These are phyloP conservation scores for Phrynocephalus forsythii DNA, from an alignment of 2,797 vertebrate genomes.

Conservation along the genomic window DNA sequence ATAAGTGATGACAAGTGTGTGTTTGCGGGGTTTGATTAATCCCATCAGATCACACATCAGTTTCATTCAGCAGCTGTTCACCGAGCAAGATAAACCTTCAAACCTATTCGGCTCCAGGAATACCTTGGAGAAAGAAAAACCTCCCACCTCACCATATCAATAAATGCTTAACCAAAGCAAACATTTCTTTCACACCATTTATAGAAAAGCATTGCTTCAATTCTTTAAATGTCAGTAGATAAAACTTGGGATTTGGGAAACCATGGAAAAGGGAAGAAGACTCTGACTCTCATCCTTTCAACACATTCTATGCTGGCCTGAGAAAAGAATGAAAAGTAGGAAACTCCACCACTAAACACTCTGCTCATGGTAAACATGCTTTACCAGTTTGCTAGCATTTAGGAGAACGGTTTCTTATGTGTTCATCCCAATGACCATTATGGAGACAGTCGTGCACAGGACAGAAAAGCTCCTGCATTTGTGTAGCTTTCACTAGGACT, in stretches of 20 bases:
- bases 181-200: constrained; percentile 58
- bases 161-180: constrained; percentile 62
- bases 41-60: constrained; percentile 41
- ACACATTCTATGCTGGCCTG: constrained; percentile 43
- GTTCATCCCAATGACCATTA: constrained; percentile 47
- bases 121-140: constrained; percentile 50
- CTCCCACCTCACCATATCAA: constrained; percentile 44
- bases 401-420: constrained; percentile 28
- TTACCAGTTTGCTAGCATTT: constrained; percentile 46
- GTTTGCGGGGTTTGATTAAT: constrained; percentile 1
- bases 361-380: constrained; percentile 39
- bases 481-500: constrained; percentile 43
- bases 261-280: constrained; percentile 39
- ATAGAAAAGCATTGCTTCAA: constrained; percentile 53
- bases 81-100: constrained; percentile 59
- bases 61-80: constrained; percentile 72
- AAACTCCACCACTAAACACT: constrained; percentile 33
- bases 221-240: constrained; percentile 53
- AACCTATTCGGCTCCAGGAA: constrained; percentile 45
- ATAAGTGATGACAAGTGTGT: constrained; percentile 24
- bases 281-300: constrained; percentile 35
- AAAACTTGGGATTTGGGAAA: constrained; percentile 54
- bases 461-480: constrained; percentile 50
- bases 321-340: constrained; percentile 50
- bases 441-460: constrained; percentile 46